Evolutionary conservation across 2,113 vertebrate genomes (phyloP).

Genomic region (Pimephales promelas): DNA sequence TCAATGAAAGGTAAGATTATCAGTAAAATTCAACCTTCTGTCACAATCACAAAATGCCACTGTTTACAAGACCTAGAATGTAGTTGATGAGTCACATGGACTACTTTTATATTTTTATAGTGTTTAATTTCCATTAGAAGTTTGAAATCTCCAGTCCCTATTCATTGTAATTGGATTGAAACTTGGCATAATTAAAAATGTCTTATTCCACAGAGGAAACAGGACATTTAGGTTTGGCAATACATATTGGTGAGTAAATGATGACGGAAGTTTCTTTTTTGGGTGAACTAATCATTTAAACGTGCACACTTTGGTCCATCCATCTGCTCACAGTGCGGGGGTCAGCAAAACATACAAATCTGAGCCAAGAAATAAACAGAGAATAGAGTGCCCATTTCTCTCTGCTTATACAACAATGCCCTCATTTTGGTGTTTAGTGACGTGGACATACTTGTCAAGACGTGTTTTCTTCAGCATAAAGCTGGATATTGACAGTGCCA

Average conservation of each 20-base stretch:
- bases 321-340: constrained; percentile 12
- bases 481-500: not conserved
- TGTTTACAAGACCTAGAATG: not conserved
- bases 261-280: not conserved
- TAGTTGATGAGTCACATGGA: not conserved
- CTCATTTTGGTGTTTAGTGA: constrained; percentile 4
- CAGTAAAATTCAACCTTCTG: not conserved
- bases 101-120: not conserved
- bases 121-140: not conserved
- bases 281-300: constrained; percentile 2
- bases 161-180: not conserved
- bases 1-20: too few relatives aligned
- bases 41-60: not conserved
- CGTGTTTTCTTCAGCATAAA: constrained; percentile 3
- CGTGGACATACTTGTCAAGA: not conserved
- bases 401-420: constrained; percentile 3
- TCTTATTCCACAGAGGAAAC: not conserved
- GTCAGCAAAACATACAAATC: constrained; percentile 14
- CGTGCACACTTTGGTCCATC: not conserved
- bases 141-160: not conserved
- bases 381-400: constrained; percentile 4
- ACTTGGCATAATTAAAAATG: not conserved
- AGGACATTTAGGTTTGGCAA: not conserved
- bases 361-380: constrained; percentile 1
- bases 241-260: not conserved